Conservation (phyloP, 2,888 invertebrate genomes). For the Carabus problematicus region DNA sequence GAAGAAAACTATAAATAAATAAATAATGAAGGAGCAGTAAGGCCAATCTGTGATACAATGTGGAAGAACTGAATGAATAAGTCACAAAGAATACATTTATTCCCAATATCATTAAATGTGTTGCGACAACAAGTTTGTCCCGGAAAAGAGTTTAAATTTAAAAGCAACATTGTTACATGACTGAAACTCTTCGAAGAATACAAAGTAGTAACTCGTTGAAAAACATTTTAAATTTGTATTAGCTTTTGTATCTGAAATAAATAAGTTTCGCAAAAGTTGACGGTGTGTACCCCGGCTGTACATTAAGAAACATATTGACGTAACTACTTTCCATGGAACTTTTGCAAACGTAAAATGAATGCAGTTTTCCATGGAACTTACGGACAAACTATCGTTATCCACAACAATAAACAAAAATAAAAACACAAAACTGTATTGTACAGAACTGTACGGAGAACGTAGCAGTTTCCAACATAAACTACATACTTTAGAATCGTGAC, state of each 20-base stretch:
- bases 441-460: too few relatives aligned
- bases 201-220: conserved; percentile 42
- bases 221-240: conserved; percentile 43
- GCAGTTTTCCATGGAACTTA: conserved; percentile 33
- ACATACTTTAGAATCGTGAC: too few relatives aligned
- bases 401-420: conserved; percentile 23
- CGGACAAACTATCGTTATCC: conserved; percentile 26
- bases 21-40: background rate
- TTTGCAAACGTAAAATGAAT: conserved; percentile 26
- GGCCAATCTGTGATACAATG: background rate
- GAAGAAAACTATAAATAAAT: background rate
- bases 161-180: conserved; percentile 37
- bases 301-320: conserved; percentile 42
- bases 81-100: conserved; percentile 1
- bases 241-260: conserved; percentile 42
- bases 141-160: conserved; percentile 36
- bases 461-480: too few relatives aligned
- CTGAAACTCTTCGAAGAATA: conserved; percentile 36
- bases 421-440: background rate
- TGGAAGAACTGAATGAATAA: conserved; percentile 12
- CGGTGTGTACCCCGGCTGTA: conserved; percentile 25
- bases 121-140: conserved; percentile 16
- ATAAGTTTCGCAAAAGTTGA: conserved; percentile 38
- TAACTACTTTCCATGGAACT: conserved; percentile 32
- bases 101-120: conserved; percentile 8